These are phyloP conservation scores for Epinotia brunnichana DNA, from an alignment of 2,888 invertebrate species.

Conservation along the genomic window DNA sequence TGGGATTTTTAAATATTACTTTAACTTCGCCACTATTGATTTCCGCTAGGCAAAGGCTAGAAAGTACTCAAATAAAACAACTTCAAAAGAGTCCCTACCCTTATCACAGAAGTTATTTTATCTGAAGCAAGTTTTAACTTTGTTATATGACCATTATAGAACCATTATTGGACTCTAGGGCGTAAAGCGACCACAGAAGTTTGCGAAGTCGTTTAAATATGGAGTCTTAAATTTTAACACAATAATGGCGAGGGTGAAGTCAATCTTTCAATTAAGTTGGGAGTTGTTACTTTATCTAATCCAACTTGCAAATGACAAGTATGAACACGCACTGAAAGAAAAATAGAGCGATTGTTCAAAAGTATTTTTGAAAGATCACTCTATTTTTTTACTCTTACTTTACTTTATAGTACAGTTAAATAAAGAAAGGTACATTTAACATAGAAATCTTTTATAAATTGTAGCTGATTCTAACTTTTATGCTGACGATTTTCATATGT, in stretches of 20 bases:
- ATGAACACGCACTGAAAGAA: background rate
- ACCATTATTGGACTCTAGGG: constrained; percentile 19
- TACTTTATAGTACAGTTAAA: background rate
- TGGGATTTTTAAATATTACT: background rate
- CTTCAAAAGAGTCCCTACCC: background rate
- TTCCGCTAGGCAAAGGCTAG: background rate
- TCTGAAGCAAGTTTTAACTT: constrained; percentile 21
- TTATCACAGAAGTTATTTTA: constrained; percentile 26
- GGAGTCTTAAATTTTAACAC: constrained; percentile 30
- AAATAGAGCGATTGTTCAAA: background rate
- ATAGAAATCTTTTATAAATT: too few species aligned
- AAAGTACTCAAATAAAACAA: constrained; percentile 2
- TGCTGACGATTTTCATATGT: too few species aligned
- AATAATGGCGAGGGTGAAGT: constrained; percentile 29
- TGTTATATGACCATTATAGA: constrained; percentile 32
- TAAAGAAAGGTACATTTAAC: too few species aligned
- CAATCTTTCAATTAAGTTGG: constrained; percentile 42
- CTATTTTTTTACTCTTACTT: background rate
- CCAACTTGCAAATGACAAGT: constrained; percentile 43
- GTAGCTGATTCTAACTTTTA: too few species aligned
- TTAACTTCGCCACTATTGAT: background rate
- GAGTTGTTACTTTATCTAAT: constrained; percentile 37
- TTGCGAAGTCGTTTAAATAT: constrained; percentile 29
- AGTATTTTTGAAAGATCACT: background rate
- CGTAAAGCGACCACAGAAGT: constrained; percentile 9